Evolutionary conservation across 2,888 invertebrate genomes (phyloP).

Genomic region (Cheilosia variabilis): DNA sequence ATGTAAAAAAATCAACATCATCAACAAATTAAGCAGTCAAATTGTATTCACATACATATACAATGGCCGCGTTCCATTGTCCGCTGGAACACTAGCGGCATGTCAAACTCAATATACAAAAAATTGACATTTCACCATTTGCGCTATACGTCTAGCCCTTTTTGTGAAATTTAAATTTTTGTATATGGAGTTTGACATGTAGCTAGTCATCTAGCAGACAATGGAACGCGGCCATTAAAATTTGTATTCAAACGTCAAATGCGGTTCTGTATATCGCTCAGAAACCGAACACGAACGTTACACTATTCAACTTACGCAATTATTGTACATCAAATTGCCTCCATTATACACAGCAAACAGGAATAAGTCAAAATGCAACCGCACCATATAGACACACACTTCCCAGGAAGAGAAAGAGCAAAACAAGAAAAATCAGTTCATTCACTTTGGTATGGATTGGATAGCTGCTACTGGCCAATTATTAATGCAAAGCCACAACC

Average conservation of each 20-base stretch:
- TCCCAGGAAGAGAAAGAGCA: slow-evolving; percentile 47
- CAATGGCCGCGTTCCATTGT: too few species aligned
- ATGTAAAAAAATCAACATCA: not conserved
- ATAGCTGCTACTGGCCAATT: slow-evolving; percentile 56
- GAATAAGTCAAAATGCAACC: slow-evolving; percentile 8
- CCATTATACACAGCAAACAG: slow-evolving; percentile 51
- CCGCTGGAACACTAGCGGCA: too few species aligned
- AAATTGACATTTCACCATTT: too few species aligned
- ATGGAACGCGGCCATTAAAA: too few species aligned
- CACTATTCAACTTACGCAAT: slow-evolving; percentile 63
- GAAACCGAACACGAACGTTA: slow-evolving; percentile 6
- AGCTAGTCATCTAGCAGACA: too few species aligned
- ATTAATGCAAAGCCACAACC: slow-evolving; percentile 74
- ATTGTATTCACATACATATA: not conserved
- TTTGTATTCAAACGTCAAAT: not conserved
- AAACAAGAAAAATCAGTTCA: slow-evolving; percentile 65
- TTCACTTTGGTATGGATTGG: slow-evolving; percentile 21
- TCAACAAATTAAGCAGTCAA: not conserved
- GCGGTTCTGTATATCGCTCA: not conserved
- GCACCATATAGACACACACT: not conserved
- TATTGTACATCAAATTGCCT: slow-evolving; percentile 66
- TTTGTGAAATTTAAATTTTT: too few species aligned
- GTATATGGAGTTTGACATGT: too few species aligned
- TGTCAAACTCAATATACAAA: too few species aligned
- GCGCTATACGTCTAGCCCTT: too few species aligned